Conservation (phyloP, 1,140 invertebrate genomes). For the Ctenoplectra terminalis region DNA sequence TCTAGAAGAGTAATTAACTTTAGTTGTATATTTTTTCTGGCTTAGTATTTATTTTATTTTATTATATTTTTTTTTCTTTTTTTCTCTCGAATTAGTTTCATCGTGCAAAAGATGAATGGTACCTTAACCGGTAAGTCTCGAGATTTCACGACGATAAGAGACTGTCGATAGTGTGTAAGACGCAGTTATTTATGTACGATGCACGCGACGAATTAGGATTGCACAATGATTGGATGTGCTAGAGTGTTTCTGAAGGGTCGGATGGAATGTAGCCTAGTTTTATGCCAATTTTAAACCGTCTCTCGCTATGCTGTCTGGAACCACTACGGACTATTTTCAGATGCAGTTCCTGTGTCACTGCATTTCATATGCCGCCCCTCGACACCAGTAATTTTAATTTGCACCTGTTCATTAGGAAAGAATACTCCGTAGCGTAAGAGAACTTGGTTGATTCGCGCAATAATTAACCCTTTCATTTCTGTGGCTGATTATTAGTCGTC, state of each 20-base stretch:
- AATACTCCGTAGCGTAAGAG: no score
- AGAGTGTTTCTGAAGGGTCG: not conserved
- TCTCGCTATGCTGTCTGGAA: constrained; percentile 18
- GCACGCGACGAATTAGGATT: not conserved
- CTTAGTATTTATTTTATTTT: constrained; percentile 4
- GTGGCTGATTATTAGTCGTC: no score
- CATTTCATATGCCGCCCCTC: constrained; percentile 3
- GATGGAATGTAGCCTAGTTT: constrained; percentile 51
- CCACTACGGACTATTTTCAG: constrained; percentile 52
- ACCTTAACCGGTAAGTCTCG: not conserved
- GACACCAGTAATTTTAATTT: constrained; percentile 34
- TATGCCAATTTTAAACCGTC: constrained; percentile 46
- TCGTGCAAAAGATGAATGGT: not conserved
- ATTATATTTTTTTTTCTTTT: no score
- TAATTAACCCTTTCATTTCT: no score
- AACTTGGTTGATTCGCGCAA: no score
- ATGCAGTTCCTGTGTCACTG: constrained; percentile 18
- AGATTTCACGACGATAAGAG: not conserved
- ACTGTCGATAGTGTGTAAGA: not conserved
- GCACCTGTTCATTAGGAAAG: not conserved
- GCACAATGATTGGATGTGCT: constrained; percentile 12
- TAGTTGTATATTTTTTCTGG: not conserved
- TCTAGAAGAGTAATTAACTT: not conserved
- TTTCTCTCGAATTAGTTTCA: not conserved
- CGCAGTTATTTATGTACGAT: constrained; percentile 9